Evolutionary conservation across 2,797 vertebrate genomes (phyloP).

Genomic region (Danio tinwini): DNA sequence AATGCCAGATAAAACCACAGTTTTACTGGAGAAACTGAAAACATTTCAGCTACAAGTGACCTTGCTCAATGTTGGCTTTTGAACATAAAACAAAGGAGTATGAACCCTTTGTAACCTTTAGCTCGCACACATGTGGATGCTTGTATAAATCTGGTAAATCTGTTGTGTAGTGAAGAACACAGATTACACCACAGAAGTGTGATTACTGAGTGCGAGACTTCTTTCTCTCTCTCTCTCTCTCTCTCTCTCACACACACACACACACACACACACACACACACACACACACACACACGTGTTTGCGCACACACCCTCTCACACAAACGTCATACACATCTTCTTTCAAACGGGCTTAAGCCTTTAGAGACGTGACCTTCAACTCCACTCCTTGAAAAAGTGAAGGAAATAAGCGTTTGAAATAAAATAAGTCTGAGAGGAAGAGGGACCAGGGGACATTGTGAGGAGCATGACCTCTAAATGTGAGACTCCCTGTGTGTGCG

Average conservation of each 20-base stretch:
- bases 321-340: not conserved
- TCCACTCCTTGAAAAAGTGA: constrained; percentile 19
- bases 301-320: not conserved
- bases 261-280: not conserved
- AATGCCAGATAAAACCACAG: too few species aligned
- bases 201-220: constrained; percentile 25
- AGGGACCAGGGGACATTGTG: constrained; percentile 5
- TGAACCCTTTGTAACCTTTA: constrained; percentile 6
- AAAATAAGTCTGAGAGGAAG: constrained; percentile 37
- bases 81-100: not conserved
- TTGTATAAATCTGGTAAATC: constrained; percentile 39
- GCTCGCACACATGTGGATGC: not conserved
- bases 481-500: constrained; percentile 33
- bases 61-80: not conserved
- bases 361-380: constrained; percentile 42
- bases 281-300: not conserved
- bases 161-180: constrained; percentile 11
- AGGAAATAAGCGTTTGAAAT: constrained; percentile 29
- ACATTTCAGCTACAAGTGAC: not conserved
- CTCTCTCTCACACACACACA: not conserved
- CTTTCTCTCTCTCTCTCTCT: too few species aligned
- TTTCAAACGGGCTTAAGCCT: constrained; percentile 33
- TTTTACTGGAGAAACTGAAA: too few species aligned
- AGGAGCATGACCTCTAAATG: constrained; percentile 36
- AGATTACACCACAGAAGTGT: constrained; percentile 31